phyloP scores from a whole-genome alignment of 2,888 invertebrate genomes.

The Gymnoscelis rufifasciata region DNA sequence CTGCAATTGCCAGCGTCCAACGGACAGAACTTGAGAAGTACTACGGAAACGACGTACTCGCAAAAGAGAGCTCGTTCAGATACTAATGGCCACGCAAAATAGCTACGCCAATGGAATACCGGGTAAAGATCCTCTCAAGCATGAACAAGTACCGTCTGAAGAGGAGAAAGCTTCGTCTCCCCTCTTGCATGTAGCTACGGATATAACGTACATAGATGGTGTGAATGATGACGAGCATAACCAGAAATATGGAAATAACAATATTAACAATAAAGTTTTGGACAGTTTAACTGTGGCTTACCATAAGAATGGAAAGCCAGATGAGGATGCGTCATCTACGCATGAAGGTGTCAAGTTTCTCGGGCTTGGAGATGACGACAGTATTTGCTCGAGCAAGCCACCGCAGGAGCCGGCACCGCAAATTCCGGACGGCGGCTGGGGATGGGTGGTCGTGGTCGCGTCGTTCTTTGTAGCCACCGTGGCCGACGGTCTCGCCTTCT shows the following conservation, averaged over 20 bases:
- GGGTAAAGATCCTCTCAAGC: slow-evolving; percentile 61
- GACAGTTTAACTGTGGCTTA: slow-evolving; percentile 55
- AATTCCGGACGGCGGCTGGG: slow-evolving; percentile 93
- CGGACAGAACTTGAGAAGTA: slow-evolving; percentile 44
- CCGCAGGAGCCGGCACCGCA: slow-evolving; percentile 70
- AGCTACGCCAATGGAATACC: slow-evolving; percentile 68
- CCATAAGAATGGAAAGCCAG: slow-evolving; percentile 45
- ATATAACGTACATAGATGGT: slow-evolving; percentile 60
- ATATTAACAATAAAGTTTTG: slow-evolving; percentile 37
- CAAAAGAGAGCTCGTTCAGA: slow-evolving; percentile 44
- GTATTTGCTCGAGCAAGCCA: slow-evolving; percentile 64
- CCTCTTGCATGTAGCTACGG: slow-evolving; percentile 53
- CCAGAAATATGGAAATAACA: slow-evolving; percentile 52
- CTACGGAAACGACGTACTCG: slow-evolving; percentile 51
- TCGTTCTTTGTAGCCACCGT: slow-evolving; percentile 92
- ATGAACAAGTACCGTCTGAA: slow-evolving; percentile 69
- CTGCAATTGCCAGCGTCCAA: slow-evolving; percentile 51
- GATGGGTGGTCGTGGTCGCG: slow-evolving; percentile 93
- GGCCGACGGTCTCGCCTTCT: slow-evolving; percentile 95
- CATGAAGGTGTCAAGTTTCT: slow-evolving; percentile 75
- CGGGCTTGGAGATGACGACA: slow-evolving; percentile 72
- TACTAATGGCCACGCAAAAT: slow-evolving; percentile 71
- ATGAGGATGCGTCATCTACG: slow-evolving; percentile 67
- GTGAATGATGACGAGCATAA: slow-evolving; percentile 46
- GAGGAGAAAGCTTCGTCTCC: slow-evolving; percentile 73